Conservation (phyloP, 2,113 vertebrate genomes). For the Syrrhaptes paradoxus region DNA sequence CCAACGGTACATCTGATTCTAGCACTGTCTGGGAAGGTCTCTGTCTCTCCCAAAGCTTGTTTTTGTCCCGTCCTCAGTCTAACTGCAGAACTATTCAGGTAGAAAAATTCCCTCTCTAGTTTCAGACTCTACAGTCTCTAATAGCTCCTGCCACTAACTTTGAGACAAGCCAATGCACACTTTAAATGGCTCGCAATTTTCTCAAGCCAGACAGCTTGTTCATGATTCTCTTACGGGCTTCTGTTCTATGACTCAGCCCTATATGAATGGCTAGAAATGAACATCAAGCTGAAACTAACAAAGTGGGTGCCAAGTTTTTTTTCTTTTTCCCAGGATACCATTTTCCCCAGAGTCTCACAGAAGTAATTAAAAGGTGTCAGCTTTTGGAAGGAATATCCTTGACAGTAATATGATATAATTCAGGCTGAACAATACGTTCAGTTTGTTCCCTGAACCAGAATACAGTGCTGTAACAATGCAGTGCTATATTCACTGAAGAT, state of each 20-base stretch:
- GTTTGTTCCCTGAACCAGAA: conserved; percentile 15
- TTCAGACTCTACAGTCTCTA: neutral
- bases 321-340: neutral
- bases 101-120: conserved; percentile 14
- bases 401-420: conserved; percentile 56
- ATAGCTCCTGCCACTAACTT: neutral
- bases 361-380: conserved; percentile 67
- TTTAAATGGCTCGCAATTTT: conserved; percentile 33
- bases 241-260: conserved; percentile 52
- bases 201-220: conserved; percentile 23
- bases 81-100: neutral
- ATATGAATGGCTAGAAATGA: conserved; percentile 29
- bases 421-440: conserved; percentile 4
- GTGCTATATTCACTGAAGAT: neutral
- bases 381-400: conserved; percentile 47
- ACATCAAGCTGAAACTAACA: conserved; percentile 53
- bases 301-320: conserved; percentile 41
- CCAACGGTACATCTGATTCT: neutral
- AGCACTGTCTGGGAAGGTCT: neutral
- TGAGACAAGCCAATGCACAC: neutral
- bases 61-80: neutral
- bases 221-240: neutral
- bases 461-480: neutral
- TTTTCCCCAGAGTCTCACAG: conserved; percentile 18
- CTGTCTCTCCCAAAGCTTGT: neutral